These are phyloP conservation scores for Montipora sp. DNA, from an alignment of 64 coral and sea anemone species.

Conservation along the genomic window DNA sequence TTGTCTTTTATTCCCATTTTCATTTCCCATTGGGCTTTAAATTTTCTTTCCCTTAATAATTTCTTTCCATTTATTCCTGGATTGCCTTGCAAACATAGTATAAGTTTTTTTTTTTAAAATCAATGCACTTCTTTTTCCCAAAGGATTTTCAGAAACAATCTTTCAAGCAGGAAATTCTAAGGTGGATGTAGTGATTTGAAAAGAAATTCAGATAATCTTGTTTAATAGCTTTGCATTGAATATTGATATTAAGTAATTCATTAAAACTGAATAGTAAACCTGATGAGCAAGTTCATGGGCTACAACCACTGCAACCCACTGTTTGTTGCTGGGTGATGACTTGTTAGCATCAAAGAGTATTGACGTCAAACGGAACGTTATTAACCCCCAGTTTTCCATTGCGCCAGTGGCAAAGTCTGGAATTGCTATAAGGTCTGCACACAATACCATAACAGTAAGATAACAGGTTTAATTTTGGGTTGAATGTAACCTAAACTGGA, in stretches of 20 bases:
- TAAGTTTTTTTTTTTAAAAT: too few relatives aligned
- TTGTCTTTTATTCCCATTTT: too few relatives aligned
- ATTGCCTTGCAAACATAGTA: too few relatives aligned
- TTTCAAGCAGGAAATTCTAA: neutral
- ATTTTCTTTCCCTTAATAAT: too few relatives aligned
- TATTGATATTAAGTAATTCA: neutral
- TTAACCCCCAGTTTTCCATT: conserved; percentile 99
- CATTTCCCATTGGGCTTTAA: too few relatives aligned
- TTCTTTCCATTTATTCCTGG: too few relatives aligned
- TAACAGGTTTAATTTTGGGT: neutral
- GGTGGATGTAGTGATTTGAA: too few relatives aligned
- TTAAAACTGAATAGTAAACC: conserved; percentile 46
- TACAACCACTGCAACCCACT: conserved; percentile 96
- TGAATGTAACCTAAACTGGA: too few relatives aligned
- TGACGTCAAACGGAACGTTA: conserved; percentile 94
- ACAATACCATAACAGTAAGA: conserved; percentile 58
- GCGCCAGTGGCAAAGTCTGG: conserved; percentile 96
- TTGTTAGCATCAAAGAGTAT: conserved; percentile 80
- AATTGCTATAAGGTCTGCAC: conserved; percentile 96
- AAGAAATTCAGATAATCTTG: too few relatives aligned
- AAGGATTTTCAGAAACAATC: neutral
- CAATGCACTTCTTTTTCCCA: too few relatives aligned
- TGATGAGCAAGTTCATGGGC: conserved; percentile 97
- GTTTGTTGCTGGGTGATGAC: conserved; percentile 85
- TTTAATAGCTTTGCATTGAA: too few relatives aligned